Conservation (phyloP, 2,113 vertebrate genomes). For the Eolophus roseicapilla region DNA sequence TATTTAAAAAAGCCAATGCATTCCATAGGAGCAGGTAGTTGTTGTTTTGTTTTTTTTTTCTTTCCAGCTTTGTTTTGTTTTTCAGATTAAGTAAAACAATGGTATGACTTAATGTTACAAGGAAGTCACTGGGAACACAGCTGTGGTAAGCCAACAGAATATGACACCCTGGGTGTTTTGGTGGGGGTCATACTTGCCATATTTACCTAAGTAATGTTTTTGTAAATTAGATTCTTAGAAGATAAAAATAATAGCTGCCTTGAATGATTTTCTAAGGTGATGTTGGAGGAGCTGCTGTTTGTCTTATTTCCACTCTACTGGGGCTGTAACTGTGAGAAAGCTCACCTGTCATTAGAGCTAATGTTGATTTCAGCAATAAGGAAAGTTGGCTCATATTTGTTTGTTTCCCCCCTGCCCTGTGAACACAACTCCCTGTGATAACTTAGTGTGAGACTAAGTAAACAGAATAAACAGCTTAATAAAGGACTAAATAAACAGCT, state of each 20-base stretch:
- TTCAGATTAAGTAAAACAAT: not conserved
- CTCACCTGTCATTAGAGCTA: not conserved
- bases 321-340: not conserved
- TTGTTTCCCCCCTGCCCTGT: not conserved
- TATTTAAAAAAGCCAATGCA: not conserved
- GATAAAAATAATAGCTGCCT: not conserved
- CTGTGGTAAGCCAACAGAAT: not conserved
- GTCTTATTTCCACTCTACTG: not conserved
- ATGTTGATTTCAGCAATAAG: not conserved
- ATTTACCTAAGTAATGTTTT: not conserved
- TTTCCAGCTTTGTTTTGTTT: not conserved
- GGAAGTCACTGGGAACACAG: not conserved
- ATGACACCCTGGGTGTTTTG: not conserved
- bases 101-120: not conserved
- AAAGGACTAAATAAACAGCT: conserved; percentile 1
- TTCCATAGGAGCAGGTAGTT: not conserved
- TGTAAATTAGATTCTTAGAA: not conserved
- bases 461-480: not conserved
- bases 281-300: not conserved
- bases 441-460: not conserved
- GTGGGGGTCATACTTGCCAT: not conserved
- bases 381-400: not conserved
- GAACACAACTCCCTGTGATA: not conserved
- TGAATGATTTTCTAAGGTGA: not conserved
- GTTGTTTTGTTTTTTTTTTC: rapidly evolving